Conservation (phyloP, 35 echinoderm and acorn worm species). For the Eucidaris tribuloides region DNA sequence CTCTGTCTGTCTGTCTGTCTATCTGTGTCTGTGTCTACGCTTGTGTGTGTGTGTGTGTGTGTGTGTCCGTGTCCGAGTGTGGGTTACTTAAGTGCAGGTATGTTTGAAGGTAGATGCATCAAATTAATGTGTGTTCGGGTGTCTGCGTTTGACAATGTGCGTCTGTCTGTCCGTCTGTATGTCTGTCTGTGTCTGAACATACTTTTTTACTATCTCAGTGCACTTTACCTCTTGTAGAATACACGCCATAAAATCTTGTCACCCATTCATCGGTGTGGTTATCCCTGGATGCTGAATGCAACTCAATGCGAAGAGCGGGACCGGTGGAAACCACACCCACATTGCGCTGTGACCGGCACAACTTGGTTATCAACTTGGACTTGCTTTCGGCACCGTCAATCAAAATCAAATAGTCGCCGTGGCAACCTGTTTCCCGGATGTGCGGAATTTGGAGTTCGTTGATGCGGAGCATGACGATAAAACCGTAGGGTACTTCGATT, state of each 20-base stretch:
- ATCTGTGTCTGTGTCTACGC: no score
- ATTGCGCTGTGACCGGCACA: constrained; percentile 65
- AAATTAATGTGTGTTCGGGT: no score
- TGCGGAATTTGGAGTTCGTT: constrained; percentile 48
- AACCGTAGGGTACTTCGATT: constrained; percentile 50
- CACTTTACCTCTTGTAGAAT: constrained; percentile 52
- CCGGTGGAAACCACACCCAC: constrained; percentile 72
- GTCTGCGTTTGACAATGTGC: no score
- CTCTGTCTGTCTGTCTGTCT: no score
- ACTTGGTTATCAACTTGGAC: constrained; percentile 78
- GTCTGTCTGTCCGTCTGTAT: no score
- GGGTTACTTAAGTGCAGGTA: no score
- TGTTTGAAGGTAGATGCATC: no score
- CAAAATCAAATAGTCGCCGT: constrained; percentile 65
- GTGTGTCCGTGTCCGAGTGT: no score
- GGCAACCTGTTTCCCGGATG: constrained; percentile 60
- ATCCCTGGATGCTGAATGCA: constrained; percentile 43
- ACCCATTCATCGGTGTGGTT: neutral
- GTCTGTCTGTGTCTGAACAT: no score
- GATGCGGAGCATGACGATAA: constrained; percentile 56
- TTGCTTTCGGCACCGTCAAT: constrained; percentile 56
- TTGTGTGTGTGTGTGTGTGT: no score
- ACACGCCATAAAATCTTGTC: constrained; percentile 52
- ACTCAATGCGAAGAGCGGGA: constrained; percentile 45
- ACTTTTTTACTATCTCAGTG: no score